phyloP scores from a whole-genome alignment of 64 coral and sea anemone species.

The Montipora cactus region DNA sequence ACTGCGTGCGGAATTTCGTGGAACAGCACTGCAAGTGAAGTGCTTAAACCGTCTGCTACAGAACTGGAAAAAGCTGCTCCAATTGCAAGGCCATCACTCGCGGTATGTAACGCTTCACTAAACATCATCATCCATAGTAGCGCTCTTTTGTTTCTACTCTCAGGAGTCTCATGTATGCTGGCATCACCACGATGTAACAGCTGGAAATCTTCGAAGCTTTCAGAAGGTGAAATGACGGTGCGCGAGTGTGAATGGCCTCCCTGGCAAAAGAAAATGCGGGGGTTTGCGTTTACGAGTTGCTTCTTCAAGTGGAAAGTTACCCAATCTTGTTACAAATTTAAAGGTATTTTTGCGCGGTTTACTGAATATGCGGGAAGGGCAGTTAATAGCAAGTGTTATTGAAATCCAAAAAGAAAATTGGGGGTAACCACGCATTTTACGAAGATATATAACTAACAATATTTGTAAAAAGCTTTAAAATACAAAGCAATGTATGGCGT shows the following conservation, averaged over 20 bases:
- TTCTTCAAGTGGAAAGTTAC: too few species aligned
- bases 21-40: constrained; percentile 86
- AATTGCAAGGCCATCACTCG: constrained; percentile 86
- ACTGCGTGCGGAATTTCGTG: constrained; percentile 88
- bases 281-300: neutral
- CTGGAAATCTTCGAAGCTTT: neutral
- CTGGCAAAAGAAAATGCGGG: constrained; percentile 17
- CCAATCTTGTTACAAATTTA: too few species aligned
- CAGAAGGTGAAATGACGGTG: neutral
- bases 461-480: too few species aligned
- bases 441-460: too few species aligned
- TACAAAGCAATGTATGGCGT: too few species aligned
- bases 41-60: constrained; percentile 79
- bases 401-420: too few species aligned
- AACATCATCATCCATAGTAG: constrained; percentile 76
- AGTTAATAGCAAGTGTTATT: too few species aligned
- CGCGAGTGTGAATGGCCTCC: constrained; percentile 68
- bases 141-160: neutral
- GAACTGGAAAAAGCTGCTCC: constrained; percentile 89
- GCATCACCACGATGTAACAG: neutral
- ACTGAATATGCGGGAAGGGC: too few species aligned
- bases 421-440: too few species aligned
- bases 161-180: neutral
- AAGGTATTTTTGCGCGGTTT: too few species aligned
- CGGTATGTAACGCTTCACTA: constrained; percentile 74